Conservation (phyloP, 2,797 vertebrate species). For the Syndactyla subalaris region DNA sequence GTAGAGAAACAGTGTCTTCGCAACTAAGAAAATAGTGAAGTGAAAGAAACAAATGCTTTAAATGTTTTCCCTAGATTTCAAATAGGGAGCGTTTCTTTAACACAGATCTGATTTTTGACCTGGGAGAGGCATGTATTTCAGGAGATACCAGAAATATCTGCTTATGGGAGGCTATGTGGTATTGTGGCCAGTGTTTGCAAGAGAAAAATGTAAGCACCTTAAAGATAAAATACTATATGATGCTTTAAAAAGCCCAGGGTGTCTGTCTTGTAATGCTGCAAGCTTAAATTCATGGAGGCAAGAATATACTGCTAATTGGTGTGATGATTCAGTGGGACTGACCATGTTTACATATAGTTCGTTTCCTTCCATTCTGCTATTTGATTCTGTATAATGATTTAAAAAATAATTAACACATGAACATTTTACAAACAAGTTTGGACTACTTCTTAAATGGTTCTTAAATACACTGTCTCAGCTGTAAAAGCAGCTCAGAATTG, state of each 20-base stretch:
- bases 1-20: background rate
- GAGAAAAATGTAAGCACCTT: constrained; percentile 44
- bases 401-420: background rate
- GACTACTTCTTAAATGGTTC: constrained; percentile 14
- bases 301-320: background rate
- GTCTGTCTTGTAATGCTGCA: background rate
- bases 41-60: background rate
- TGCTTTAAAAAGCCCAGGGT: background rate
- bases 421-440: background rate
- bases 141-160: constrained; percentile 7
- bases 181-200: background rate
- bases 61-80: background rate
- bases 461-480: constrained; percentile 1
- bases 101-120: background rate
- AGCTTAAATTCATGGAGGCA: constrained; percentile 50
- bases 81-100: background rate
- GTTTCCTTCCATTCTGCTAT: background rate
- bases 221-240: constrained; percentile 32
- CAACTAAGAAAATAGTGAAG: background rate
- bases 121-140: background rate
- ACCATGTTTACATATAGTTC: background rate
- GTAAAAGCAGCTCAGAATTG: constrained; percentile 35
- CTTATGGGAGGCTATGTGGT: background rate
- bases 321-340: background rate
- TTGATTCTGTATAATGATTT: background rate